A percentile compares a stretch with the other conserved stretches of the same genome.
These are phyloP conservation scores for Addax nasomaculatus DNA, from an alignment of 2,113 vertebrate species.

Conservation along the genomic window DNA sequence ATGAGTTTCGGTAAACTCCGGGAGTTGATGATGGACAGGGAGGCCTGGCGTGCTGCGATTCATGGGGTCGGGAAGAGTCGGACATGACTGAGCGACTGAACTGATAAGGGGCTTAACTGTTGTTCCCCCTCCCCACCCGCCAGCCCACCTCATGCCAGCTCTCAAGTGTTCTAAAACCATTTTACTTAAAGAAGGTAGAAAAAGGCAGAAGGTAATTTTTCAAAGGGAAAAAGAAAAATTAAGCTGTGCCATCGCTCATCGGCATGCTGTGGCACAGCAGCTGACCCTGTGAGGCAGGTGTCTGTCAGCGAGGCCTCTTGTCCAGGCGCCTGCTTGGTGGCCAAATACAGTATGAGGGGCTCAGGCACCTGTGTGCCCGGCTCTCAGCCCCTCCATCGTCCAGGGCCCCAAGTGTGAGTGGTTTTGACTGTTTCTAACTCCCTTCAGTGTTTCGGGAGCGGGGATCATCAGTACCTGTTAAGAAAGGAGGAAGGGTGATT, in stretches of 20 bases:
- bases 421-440: background rate
- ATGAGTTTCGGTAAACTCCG: no score
- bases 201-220: background rate
- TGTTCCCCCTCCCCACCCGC: accelerated
- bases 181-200: slow-evolving; percentile 13
- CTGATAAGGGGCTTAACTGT: background rate
- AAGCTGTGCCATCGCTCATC: background rate
- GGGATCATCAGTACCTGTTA: background rate
- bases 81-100: no score
- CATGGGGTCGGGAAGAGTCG: no score
- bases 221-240: background rate
- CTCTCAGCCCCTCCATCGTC: background rate
- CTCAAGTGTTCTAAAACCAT: background rate
- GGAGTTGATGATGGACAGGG: no score
- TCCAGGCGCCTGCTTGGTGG: background rate
- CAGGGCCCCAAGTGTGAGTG: background rate
- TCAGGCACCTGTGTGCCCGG: accelerated
- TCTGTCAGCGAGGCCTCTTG: background rate
- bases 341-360: background rate
- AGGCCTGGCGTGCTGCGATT: no score
- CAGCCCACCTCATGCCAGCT: background rate
- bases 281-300: background rate
- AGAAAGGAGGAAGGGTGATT: background rate
- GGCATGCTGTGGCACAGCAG: no score
- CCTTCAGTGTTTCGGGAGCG: background rate